Conservation (phyloP, 2,113 vertebrate genomes). For the Puma concolor region DNA sequence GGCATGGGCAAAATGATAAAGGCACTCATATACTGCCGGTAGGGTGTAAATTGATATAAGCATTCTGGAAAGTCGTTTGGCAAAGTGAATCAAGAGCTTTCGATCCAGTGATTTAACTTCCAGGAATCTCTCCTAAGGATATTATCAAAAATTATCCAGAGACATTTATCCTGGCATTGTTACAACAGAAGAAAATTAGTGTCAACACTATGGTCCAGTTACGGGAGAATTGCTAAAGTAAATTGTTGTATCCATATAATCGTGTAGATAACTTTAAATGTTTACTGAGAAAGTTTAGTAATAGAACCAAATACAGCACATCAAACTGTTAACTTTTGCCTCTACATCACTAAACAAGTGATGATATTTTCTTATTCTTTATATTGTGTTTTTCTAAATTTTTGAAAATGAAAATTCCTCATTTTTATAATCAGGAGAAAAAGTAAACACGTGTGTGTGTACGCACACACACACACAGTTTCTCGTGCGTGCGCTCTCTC, state of each 20-base stretch:
- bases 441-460: neutral
- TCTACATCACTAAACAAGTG: neutral
- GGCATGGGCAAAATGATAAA: neutral
- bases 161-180: constrained; percentile 20
- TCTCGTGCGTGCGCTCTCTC: too few species aligned
- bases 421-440: neutral
- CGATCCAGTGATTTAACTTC: constrained; percentile 46
- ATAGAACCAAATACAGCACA: neutral
- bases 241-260: neutral
- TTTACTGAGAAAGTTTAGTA: neutral
- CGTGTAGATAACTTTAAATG: neutral
- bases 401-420: neutral
- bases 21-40: rapidly evolving
- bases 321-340: neutral
- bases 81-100: constrained; percentile 26
- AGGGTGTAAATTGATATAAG: neutral
- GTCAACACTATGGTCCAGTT: neutral
- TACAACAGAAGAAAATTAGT: neutral
- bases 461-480: neutral
- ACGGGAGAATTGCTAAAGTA: neutral
- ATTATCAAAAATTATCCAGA: neutral
- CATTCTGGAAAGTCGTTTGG: constrained; percentile 50
- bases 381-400: constrained; percentile 15
- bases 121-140: constrained; percentile 49
- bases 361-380: neutral